These are phyloP conservation scores for Ophraella communa DNA, from an alignment of 2,888 invertebrate species.

Conservation along the genomic window DNA sequence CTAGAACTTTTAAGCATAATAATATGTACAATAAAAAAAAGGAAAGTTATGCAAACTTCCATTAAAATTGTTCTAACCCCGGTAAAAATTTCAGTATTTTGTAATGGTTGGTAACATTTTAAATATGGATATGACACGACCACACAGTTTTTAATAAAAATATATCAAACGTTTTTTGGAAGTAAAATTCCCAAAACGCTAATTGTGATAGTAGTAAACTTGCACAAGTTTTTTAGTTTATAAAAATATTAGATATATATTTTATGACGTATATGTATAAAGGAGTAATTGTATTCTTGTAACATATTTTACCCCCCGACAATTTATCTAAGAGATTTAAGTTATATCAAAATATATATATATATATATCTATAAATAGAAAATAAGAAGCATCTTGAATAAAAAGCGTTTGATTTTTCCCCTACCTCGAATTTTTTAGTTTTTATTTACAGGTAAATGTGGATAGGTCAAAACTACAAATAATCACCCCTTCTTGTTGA, in stretches of 20 bases:
- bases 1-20: too few species aligned
- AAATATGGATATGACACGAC: neutral
- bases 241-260: slow-evolving; percentile 55
- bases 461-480: too few species aligned
- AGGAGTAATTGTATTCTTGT: slow-evolving; percentile 56
- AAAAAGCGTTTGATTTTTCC: slow-evolving; percentile 14
- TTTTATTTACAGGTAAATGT: too few species aligned
- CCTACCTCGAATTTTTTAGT: neutral
- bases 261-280: slow-evolving; percentile 52
- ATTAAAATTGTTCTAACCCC: too few species aligned
- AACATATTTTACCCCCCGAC: slow-evolving; percentile 43
- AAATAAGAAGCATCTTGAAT: slow-evolving; percentile 28
- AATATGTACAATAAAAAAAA: too few species aligned
- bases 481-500: too few species aligned
- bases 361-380: too few species aligned
- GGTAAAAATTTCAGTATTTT: neutral
- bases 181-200: slow-evolving; percentile 54
- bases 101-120: neutral
- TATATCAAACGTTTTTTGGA: slow-evolving; percentile 28
- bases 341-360: slow-evolving; percentile 37
- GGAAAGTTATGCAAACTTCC: too few species aligned
- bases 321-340: slow-evolving; percentile 34
- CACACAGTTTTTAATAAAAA: slow-evolving; percentile 1
- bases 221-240: slow-evolving; percentile 54
- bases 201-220: slow-evolving; percentile 58